phyloP scores from a whole-genome alignment of 1,140 invertebrate genomes.

The Coptotermes formosanus region DNA sequence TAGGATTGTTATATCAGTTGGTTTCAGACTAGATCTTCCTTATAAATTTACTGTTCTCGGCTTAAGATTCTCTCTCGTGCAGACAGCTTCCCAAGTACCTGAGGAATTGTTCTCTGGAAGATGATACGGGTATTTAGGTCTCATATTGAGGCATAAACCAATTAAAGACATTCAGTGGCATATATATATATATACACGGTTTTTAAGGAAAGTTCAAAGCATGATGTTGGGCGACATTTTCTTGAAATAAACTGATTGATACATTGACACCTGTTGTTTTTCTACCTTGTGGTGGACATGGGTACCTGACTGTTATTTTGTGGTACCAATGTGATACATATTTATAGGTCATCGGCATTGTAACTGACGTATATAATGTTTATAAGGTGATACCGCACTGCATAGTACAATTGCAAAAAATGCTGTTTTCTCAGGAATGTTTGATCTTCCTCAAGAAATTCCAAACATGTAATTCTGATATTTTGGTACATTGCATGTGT shows the following conservation, averaged over 20 bases:
- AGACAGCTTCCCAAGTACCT: background rate
- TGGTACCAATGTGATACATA: background rate
- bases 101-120: background rate
- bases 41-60: background rate
- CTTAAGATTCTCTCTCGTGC: constrained; percentile 2
- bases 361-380: background rate
- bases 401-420: background rate
- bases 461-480: background rate
- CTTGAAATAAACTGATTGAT: background rate
- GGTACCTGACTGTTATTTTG: background rate
- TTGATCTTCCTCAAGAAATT: constrained; percentile 11
- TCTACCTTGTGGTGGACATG: background rate
- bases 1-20: background rate
- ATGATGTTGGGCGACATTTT: background rate
- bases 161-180: background rate
- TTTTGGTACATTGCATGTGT: background rate
- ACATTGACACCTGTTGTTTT: background rate
- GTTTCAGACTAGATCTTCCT: background rate
- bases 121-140: background rate
- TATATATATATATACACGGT: background rate
- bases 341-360: background rate
- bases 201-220: background rate
- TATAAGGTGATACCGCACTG: background rate
- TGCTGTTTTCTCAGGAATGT: constrained; percentile 12
- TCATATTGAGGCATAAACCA: constrained; percentile 11